These are phyloP conservation scores for Mallotus villosus DNA, from an alignment of 2,797 vertebrate genomes.

Conservation along the genomic window DNA sequence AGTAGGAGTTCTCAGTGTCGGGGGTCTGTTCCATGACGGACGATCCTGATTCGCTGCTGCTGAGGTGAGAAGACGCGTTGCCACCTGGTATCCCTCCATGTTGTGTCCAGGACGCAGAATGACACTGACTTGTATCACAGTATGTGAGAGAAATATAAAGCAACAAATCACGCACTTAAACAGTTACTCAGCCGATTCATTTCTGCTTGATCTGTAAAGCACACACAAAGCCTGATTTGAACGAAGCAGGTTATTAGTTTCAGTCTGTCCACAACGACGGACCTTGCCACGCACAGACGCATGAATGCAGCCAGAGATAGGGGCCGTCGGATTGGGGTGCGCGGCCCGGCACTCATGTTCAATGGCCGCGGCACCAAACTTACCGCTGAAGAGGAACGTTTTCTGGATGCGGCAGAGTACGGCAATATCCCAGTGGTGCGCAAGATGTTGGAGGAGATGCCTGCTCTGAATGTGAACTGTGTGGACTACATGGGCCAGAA, in stretches of 20 bases:
- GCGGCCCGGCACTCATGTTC: constrained; percentile 88
- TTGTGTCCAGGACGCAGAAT: constrained; percentile 16
- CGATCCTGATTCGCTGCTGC: constrained; percentile 1
- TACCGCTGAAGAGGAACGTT: constrained; percentile 83
- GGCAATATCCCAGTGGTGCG: constrained; percentile 89
- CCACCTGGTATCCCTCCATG: constrained; percentile 21
- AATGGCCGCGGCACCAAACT: constrained; percentile 80
- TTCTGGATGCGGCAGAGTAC: constrained; percentile 85
- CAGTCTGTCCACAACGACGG: constrained; percentile 51
- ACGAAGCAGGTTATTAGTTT: neutral
- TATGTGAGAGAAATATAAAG: neutral
- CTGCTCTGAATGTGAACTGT: constrained; percentile 92
- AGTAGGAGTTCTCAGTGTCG: constrained; percentile 25
- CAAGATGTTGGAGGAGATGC: constrained; percentile 86
- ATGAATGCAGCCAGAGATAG: constrained; percentile 82
- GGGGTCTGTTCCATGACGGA: constrained; percentile 13
- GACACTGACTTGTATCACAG: neutral
- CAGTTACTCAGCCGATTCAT: neutral
- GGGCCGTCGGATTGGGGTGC: constrained; percentile 81
- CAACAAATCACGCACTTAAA: constrained; percentile 5
- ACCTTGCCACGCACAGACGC: constrained; percentile 71
- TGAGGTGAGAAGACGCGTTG: constrained; percentile 15
- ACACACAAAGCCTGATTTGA: neutral
- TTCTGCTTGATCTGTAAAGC: neutral
- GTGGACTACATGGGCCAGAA: constrained; percentile 99